phyloP scores from a whole-genome alignment of 2,888 invertebrate genomes.

The Cetonia aurata region DNA sequence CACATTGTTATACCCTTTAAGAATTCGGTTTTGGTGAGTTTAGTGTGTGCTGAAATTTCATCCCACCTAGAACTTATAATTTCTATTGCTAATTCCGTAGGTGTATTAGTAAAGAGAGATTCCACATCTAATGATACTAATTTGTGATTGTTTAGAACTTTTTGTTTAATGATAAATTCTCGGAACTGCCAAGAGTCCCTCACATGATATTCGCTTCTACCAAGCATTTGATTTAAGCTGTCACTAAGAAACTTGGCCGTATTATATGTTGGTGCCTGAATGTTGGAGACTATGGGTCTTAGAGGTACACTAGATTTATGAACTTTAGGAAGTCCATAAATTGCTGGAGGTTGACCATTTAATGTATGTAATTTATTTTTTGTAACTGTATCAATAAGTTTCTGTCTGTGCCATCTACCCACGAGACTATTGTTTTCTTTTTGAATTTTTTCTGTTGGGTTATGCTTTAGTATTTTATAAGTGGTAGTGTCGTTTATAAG shows the following conservation, averaged over 20 bases:
- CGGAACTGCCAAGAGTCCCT: neutral
- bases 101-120: conserved; percentile 8
- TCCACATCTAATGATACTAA: neutral
- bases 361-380: neutral
- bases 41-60: neutral
- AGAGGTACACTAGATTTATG: neutral
- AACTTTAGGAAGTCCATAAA: neutral
- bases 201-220: neutral
- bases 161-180: no score
- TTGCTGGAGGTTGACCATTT: neutral
- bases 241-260: neutral
- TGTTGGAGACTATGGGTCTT: neutral
- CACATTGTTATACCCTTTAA: neutral
- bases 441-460: neutral
- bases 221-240: neutral
- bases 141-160: no score
- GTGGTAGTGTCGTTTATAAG: neutral
- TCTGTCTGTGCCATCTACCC: neutral
- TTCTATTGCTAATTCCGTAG: conserved; percentile 1
- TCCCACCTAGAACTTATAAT: neutral
- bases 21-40: neutral
- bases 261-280: conserved; percentile 1
- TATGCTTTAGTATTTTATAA: neutral
- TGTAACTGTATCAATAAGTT: neutral
- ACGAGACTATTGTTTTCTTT: conserved; percentile 5